Evolutionary conservation across 2,797 vertebrate species (phyloP), one percentile per base, ranked within the genome.

Genomic region (Pangasius mekongensis): DNA sequence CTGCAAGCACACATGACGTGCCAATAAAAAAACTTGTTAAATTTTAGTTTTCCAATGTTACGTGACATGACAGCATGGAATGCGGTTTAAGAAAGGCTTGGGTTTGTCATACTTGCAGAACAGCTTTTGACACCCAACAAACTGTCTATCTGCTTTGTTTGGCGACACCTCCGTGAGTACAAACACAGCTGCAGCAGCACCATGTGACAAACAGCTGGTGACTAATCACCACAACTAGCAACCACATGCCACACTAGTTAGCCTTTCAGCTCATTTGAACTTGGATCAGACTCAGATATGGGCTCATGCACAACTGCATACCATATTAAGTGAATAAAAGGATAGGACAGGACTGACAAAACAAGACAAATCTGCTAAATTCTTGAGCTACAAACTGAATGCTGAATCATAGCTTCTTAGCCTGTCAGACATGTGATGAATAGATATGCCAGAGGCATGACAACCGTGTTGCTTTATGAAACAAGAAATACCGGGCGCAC

Each of bases 151-250:
- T 91, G 90, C 94, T 92, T 83, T 87, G 92, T 91, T 92, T 82
- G 73, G 69, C 56, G 54, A 84, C 89, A 76, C 27, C 30, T 89
- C 69, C 27, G 73, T 71, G 5, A 74, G 84, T 74, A 89, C 92
- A 95, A 95, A 95, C 93, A 94, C 94, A 95, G 95, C 94, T 95
- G 94, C 36, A 24, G 94, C 27, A 18, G 84, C 80, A 78, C 88
- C 88, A 69, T 71, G 30, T 84, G 84, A 86, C 84, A 71, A 73
- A 71, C 77, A 81, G n/a, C 62, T 86, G 74, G 88, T 89, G 80
- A 88, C 24, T 20, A 33, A 30, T 10, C 9, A 30, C 60, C 64
- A 52, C n/a, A 84, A 33, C 47, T 36, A 52, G 62, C 82, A 84
- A 52, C 82, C 43, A 67, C 27, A 66, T 22, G 2, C 22, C 60